Evolutionary conservation across 2,797 vertebrate species (phyloP), one percentile per base, ranked within the genome.

Genomic region (Hylomyscus alleni): DNA sequence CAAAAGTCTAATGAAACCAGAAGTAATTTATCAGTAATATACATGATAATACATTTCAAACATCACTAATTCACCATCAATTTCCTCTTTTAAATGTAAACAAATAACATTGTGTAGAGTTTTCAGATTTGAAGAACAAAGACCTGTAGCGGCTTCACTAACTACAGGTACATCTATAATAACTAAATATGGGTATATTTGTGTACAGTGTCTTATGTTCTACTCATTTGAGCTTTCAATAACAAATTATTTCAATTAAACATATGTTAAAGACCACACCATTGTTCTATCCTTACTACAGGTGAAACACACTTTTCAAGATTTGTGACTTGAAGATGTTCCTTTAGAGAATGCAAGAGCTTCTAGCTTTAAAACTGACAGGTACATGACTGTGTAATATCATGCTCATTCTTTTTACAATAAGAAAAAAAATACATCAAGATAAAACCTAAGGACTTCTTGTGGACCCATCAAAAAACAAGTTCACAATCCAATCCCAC

Each of bases 41-140:
- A 83, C 1, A 0, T 58, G 0, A 91, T 75, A 80, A n/a, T 19
- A 19, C 15, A 76, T 69, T 7, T 81, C 65, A 75, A 54, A 85
- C 4, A 37, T 81, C 37, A 54, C 24, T 89, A 88, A 80, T 5
- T 44, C 24, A 76, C 29, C 47, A 69, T 17, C 8, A 81, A 40
- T 67, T 84, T 15, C 14, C 8, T 81, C 54, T 67, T 84, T 37
- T 78, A 3, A 86, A 72, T 85, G 80, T 24, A 56, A 26, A 69
- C 44, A 80, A 91, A 95, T 31, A 52, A 20, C 20, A 85, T 40
- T 85, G 47, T 72, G 34, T 76, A 81, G 75, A 77, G 77, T 86
- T 90, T 81, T 60, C 80, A 29, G 4, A 56, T 69, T 83, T 62
- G 12, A 56, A 77, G 3, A 8, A 10, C 40, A 76, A 85, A 96